A percentile compares a stretch with the other conserved stretches of the same genome.
phyloP scores from a whole-genome alignment of 30 jellyfish, hydroid and myxozoan species.

The Nemopilema nomurai region DNA sequence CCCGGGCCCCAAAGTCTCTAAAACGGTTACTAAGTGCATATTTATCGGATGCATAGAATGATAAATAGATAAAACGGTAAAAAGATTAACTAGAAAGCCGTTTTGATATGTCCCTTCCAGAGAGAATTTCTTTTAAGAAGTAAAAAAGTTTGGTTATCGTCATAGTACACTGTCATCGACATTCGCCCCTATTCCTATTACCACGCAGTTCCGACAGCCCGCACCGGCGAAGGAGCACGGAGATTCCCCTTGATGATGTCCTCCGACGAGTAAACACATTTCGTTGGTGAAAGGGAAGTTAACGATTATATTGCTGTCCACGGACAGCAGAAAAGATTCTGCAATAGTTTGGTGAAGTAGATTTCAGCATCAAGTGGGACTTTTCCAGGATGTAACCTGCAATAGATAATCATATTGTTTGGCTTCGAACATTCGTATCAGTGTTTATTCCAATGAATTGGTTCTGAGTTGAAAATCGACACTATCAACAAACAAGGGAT shows the following conservation, averaged over 20 bases:
- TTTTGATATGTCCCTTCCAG: too few relatives aligned
- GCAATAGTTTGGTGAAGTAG: neutral
- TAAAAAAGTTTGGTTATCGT: too few relatives aligned
- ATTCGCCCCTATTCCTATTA: too few relatives aligned
- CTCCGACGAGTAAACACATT: neutral
- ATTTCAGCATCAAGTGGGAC: neutral
- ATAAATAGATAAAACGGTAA: too few relatives aligned
- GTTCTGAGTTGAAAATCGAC: neutral
- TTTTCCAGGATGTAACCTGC: neutral
- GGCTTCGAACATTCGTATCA: neutral
- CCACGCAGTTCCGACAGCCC: neutral
- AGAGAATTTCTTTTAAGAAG: too few relatives aligned
- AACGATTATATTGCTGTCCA: neutral
- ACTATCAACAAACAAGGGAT: conserved; percentile 8
- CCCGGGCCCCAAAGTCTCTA: too few relatives aligned
- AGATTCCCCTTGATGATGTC: neutral
- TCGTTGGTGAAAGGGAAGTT: neutral
- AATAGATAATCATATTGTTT: too few relatives aligned
- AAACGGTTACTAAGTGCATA: too few relatives aligned
- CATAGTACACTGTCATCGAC: too few relatives aligned
- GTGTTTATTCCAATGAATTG: neutral
- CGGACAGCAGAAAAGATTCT: neutral
- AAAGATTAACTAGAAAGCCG: too few relatives aligned
- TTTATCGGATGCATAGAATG: too few relatives aligned
- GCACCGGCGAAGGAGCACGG: neutral